phyloP scores from a whole-genome alignment of 1,140 invertebrate species.

The Drosophila funebris region DNA sequence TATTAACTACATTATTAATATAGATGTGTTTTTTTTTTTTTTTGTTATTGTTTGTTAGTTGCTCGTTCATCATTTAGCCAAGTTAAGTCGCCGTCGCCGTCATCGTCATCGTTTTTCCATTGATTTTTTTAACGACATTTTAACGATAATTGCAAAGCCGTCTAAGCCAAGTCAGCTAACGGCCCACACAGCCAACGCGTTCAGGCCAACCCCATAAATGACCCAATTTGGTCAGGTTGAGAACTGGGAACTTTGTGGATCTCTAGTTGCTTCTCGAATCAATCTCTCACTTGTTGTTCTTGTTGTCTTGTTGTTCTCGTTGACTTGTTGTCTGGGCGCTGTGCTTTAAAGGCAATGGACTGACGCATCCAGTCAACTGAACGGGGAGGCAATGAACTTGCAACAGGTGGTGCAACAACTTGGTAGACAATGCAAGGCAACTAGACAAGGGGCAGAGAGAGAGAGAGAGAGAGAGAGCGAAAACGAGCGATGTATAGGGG shows the following conservation, averaged over 20 bases:
- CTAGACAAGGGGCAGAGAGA: neutral
- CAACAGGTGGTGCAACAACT: conserved; percentile 14
- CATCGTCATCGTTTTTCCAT: conserved; percentile 70
- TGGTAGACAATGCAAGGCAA: neutral
- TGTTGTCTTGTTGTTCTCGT: neutral
- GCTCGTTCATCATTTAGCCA: conserved; percentile 43
- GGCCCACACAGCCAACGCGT: conserved; percentile 41
- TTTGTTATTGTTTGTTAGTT: conserved; percentile 42
- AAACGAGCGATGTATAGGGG: neutral
- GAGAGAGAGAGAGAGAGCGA: neutral
- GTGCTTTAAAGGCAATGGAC: conserved; percentile 41
- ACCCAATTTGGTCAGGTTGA: conserved; percentile 75
- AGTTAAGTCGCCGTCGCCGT: conserved; percentile 31
- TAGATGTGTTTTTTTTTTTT: conserved; percentile 45
- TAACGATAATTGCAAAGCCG: conserved; percentile 72
- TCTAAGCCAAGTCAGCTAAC: conserved; percentile 57
- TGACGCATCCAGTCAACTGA: conserved; percentile 9
- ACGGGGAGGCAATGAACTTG: conserved; percentile 39
- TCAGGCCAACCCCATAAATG: conserved; percentile 69
- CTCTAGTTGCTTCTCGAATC: conserved; percentile 43
- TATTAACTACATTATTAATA: conserved; percentile 51
- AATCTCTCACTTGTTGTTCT: conserved; percentile 4
- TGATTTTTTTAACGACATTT: conserved; percentile 74
- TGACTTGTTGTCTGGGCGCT: conserved; percentile 1
- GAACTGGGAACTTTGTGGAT: conserved; percentile 23